Base-by-base conservation (phyloP, 2,888 invertebrate species). In the Lycia hirtaria region DNA sequence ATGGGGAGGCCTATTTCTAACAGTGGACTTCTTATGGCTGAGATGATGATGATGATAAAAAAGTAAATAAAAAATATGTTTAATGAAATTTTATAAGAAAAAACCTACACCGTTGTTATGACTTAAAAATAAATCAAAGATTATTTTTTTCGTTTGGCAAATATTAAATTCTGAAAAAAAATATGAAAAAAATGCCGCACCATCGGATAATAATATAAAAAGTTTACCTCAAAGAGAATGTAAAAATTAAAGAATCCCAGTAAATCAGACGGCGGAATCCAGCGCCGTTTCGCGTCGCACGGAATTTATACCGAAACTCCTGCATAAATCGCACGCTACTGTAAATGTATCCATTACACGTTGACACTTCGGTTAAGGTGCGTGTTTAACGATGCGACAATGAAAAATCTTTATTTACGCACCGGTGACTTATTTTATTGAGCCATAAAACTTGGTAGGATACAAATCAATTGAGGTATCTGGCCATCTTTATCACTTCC, bases 311-410 rank as follows among this genome's bases (percentile, higher is more conserved):
- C 78, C 74, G 76, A 75, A 77, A 73, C 75, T 81, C 72, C 71
- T 74, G 82, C 83, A 87, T 88, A 87, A 87, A 88, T 88, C 83
- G 82, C 80, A 74, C 76, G 75, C 78, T 78, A 78, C 82, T 76
- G 81, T 78, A 82, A 87, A 87, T 85, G 87, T 87, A 87, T 88
- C 87, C 85, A 85, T 88, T 88, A 83, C 88, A 76, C 75, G 87
- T 84, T 84, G 83, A 84, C 86, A 80, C 73, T 75, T n/a, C n/a
- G 60, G 56, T 73, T 73, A 81, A 77, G 73, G 75, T 45, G 55
- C 17, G 26, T 57, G 73, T 73, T 43, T 59, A 20, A 43, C 54
- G n/a, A 12, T 15, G 60, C 73, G 65, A 58, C 50, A 7, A n/a
- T 6, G 38, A 47, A 22, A 15, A 20, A 5, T 4, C 7, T n/a